Base-by-base conservation (phyloP, 2,888 invertebrate genomes). In the Venusia cambrica region DNA sequence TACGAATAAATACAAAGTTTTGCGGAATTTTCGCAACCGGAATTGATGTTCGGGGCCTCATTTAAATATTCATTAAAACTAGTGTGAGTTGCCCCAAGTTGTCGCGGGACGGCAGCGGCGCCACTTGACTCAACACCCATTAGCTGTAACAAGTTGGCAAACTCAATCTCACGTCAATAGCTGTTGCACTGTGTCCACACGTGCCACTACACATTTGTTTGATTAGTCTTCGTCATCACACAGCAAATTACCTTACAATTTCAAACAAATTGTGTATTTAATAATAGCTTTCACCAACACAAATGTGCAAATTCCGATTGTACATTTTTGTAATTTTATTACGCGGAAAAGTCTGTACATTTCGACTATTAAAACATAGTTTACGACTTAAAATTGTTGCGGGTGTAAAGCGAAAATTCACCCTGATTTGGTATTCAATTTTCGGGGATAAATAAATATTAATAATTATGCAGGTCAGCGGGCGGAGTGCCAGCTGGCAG, bases 21-120 rank as follows among this genome's bases (percentile, higher is more conserved):
- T 39, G 31, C 41, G 39, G 26, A 45, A 45, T 44, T 44, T 54
- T 44, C 31, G 31, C 12, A n/a, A 25, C 28, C 25, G 27, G 25
- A 47, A 57, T 51, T 45, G 49, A 51, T 51, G 55, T 50, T 38
- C 43, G 43, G 36, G 39, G 29, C 31, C 49, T 45, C 38, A 40
- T 49, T 55, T 59, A 57, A 59, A 56, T 56, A 60, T 57, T 57
- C 41, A 61, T 62, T 52, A 50, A 55, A 54, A 56, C 49, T 58
- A 56, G 46, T 49, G 38, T 38, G n/a, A 19, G 25, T 25, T 26
- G 25, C 11, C 5, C 15, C 11, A 11, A 21, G 6, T 16, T n/a
- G 26, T 16, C 16, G 8, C 20, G 5, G 25, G 16, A 15, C 20
- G 20, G 4, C 15, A 9, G 12, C n/a, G 20, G 25, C 16, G 25